Evolutionary conservation across 2,888 invertebrate species (phyloP).

Genomic region (Acrobasis suavella): DNA sequence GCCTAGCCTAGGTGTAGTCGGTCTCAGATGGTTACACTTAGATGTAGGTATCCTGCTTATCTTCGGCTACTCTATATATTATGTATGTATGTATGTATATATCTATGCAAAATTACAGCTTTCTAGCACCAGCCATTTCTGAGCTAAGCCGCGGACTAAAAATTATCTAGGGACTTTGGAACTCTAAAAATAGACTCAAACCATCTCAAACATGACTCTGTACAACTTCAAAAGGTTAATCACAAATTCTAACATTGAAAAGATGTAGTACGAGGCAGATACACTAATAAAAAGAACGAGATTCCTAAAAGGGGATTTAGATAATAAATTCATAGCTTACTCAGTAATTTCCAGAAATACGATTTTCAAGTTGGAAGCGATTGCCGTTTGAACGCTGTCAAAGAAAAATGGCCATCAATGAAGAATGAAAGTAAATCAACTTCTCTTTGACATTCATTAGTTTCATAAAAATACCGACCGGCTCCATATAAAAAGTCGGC

Average conservation of each 20-base stretch:
- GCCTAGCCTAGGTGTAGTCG: too few relatives aligned
- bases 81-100: too few relatives aligned
- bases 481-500: constrained; percentile 53
- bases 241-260: not conserved
- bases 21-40: too few relatives aligned
- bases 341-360: constrained; percentile 18
- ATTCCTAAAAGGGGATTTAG: constrained; percentile 5
- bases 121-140: too few relatives aligned
- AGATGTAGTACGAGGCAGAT: constrained; percentile 5
- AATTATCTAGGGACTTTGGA: too few relatives aligned
- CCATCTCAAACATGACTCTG: not conserved
- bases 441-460: constrained; percentile 72
- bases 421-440: constrained; percentile 53
- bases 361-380: constrained; percentile 31
- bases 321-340: constrained; percentile 19
- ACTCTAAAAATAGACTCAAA: too few relatives aligned
- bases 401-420: constrained; percentile 39
- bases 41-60: too few relatives aligned
- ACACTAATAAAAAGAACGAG: constrained; percentile 4
- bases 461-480: constrained; percentile 61
- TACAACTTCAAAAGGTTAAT: not conserved
- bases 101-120: too few relatives aligned
- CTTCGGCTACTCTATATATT: too few relatives aligned
- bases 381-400: constrained; percentile 24
- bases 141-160: too few relatives aligned